Evolutionary conservation across 2,113 vertebrate species (phyloP).

Genomic region (Entomyzon cyanotis): DNA sequence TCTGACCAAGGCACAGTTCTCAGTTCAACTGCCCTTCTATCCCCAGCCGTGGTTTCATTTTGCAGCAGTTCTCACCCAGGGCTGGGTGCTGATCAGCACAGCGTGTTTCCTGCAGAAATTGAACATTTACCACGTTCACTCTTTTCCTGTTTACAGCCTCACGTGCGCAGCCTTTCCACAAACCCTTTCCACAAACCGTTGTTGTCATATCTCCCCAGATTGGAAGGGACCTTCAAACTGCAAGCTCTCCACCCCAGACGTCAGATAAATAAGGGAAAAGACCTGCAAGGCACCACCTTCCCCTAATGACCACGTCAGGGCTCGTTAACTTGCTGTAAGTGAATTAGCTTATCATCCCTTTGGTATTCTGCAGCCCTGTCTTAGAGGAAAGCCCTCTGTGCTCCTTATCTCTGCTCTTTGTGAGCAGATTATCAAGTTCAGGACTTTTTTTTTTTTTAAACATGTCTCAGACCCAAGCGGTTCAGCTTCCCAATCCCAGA

Average conservation of each 20-base stretch:
- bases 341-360: neutral
- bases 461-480: neutral
- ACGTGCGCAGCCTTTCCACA: neutral
- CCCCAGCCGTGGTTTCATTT: neutral
- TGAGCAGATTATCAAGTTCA: neutral
- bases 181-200: neutral
- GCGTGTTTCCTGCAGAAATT: neutral
- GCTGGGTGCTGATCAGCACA: neutral
- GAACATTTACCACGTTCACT: neutral
- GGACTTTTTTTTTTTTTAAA: neutral
- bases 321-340: neutral
- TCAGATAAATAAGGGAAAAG: neutral
- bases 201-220: neutral
- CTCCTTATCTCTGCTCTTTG: conserved; percentile 22
- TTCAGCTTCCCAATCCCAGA: neutral
- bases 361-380: neutral
- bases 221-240: neutral
- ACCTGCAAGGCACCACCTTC: neutral
- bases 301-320: rapidly evolving
- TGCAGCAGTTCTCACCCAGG: neutral
- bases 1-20: rapidly evolving
- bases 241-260: neutral
- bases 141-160: conserved; percentile 25
- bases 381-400: neutral
- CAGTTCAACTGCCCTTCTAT: neutral